phyloP scores from a whole-genome alignment of 2,113 vertebrate species.

The Montifringilla adamsi region DNA sequence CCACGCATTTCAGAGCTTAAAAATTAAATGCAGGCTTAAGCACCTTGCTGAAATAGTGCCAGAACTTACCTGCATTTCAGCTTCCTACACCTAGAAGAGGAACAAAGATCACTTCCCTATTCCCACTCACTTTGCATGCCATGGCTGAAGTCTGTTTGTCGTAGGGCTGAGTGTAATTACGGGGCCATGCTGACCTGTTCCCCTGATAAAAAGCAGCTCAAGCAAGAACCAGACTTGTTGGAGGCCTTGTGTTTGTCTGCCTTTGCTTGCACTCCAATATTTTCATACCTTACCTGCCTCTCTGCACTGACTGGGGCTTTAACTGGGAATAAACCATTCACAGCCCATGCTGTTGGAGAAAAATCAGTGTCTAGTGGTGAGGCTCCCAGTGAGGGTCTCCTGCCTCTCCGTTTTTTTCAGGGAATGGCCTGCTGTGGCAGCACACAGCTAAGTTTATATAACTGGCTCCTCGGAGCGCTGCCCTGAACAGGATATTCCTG shows the following conservation, averaged over 20 bases:
- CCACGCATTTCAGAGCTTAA: constrained; percentile 25
- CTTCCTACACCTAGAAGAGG: constrained; percentile 8
- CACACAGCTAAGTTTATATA: constrained; percentile 67
- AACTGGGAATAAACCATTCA: not conserved
- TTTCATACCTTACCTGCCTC: not conserved
- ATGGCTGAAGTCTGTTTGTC: not conserved
- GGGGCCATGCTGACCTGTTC: not conserved
- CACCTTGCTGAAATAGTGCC: constrained; percentile 15
- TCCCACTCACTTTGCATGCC: not conserved
- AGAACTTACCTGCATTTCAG: constrained; percentile 4
- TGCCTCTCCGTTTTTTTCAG: not conserved
- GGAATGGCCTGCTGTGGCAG: constrained; percentile 20
- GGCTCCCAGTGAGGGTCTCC: not conserved
- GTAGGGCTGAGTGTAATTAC: not conserved
- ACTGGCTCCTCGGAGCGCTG: constrained; percentile 55
- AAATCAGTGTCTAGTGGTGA: not conserved
- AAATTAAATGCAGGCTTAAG: constrained; percentile 30
- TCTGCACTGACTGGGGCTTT: not conserved
- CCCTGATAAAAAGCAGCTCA: not conserved
- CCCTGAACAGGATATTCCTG: constrained; percentile 80
- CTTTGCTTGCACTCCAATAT: accelerated
- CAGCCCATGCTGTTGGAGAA: accelerated
- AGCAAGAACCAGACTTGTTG: not conserved
- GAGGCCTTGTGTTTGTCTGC: not conserved
- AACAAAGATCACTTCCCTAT: constrained; percentile 45